These are phyloP conservation scores for Bombus pyrosoma DNA, from an alignment of 1,140 invertebrate species.

Conservation along the genomic window DNA sequence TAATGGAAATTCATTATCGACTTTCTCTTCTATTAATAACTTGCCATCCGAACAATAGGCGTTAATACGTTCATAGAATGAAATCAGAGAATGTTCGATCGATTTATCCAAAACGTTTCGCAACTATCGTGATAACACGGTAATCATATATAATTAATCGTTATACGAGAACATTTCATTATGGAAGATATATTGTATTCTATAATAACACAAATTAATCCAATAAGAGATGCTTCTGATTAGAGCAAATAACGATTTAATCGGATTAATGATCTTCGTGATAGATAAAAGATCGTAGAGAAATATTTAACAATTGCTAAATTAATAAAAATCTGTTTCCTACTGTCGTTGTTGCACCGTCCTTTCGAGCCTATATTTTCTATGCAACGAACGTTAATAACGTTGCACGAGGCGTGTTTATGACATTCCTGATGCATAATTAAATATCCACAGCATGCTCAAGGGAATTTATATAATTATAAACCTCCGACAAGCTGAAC, in stretches of 20 bases:
- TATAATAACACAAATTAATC: neutral
- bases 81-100: neutral
- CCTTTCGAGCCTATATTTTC: neutral
- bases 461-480: slow-evolving; percentile 24
- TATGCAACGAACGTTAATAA: neutral
- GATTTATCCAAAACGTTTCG: neutral
- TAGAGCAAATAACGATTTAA: too few species aligned
- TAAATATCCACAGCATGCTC: neutral
- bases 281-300: too few species aligned
- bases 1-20: neutral
- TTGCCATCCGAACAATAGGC: neutral
- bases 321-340: neutral
- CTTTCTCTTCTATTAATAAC: neutral
- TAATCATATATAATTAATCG: neutral
- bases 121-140: neutral
- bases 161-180: neutral
- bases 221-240: too few species aligned
- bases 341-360: neutral
- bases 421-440: neutral
- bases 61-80: neutral
- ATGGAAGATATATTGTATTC: neutral
- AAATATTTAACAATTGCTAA: too few species aligned
- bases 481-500: neutral
- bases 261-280: too few species aligned
- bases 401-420: neutral